Evolutionary conservation across 2,113 vertebrate genomes (phyloP).

Genomic region (Guaruba guarouba): DNA sequence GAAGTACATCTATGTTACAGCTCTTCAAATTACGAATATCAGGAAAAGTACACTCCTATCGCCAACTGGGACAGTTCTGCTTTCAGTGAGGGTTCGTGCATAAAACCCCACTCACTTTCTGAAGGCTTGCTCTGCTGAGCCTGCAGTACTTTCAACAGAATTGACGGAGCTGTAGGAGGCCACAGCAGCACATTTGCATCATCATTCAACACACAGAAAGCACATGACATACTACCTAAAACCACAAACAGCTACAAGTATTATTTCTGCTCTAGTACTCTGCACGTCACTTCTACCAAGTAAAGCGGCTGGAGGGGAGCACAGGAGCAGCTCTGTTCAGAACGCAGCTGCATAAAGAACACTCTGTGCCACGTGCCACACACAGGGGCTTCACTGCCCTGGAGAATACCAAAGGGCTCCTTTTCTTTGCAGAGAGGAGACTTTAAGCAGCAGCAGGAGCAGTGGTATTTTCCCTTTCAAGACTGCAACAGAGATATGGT

Average conservation of each 20-base stretch:
- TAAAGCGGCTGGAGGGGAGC: neutral
- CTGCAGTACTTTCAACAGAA: neutral
- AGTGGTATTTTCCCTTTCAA: neutral
- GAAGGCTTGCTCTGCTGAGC: neutral
- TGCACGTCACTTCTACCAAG: neutral
- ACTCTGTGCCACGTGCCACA: neutral
- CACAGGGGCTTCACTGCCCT: neutral
- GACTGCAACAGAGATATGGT: neutral
- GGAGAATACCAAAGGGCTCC: neutral
- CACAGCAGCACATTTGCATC: neutral
- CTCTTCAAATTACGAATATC: neutral
- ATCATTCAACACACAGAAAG: neutral
- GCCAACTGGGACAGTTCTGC: neutral
- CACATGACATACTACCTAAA: neutral
- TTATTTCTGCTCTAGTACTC: neutral
- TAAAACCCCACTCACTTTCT: neutral
- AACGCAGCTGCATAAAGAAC: neutral
- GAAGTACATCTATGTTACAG: neutral
- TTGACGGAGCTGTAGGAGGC: neutral
- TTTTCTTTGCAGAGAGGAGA: neutral
- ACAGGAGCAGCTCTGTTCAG: slow-evolving; percentile 29
- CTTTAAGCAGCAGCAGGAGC: neutral
- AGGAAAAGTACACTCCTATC: neutral
- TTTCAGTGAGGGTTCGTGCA: neutral
- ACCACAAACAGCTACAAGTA: neutral